These are phyloP conservation scores for Stylophora pistillata DNA, from an alignment of 64 coral and sea anemone species.

Conservation along the genomic window DNA sequence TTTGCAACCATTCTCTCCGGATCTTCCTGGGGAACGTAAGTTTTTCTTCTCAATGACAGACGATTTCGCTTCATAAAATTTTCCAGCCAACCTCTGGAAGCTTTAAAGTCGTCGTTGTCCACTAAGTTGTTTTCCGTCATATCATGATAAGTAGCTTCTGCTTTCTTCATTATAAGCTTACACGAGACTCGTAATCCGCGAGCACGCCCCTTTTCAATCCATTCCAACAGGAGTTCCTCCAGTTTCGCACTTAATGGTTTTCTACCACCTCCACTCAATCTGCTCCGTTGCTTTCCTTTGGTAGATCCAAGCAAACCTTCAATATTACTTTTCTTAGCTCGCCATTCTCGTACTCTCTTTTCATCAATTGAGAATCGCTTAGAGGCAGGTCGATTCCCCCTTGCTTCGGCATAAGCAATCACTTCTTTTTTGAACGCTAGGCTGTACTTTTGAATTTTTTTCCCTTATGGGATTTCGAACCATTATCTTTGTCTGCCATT, in stretches of 20 bases:
- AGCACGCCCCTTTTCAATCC: conserved; percentile 39
- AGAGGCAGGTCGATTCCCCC: conserved; percentile 62
- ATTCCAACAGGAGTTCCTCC: no score
- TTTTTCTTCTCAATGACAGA: conserved; percentile 38
- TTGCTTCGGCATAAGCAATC: conserved; percentile 64
- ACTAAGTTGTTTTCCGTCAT: no score
- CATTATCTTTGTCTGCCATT: not conserved
- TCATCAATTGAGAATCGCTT: conserved; percentile 28
- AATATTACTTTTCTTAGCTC: conserved; percentile 36
- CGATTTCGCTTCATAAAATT: no score
- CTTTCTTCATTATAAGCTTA: no score
- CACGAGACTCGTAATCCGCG: conserved; percentile 40
- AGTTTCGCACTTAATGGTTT: conserved; percentile 50
- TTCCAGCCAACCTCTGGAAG: no score
- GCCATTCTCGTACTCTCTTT: conserved; percentile 56
- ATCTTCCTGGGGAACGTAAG: no score
- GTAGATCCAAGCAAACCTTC: conserved; percentile 1
- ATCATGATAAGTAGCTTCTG: no score
- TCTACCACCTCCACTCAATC: conserved; percentile 35
- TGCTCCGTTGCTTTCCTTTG: conserved; percentile 2
- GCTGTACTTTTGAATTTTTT: conserved; percentile 69
- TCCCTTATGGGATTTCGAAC: conserved; percentile 64
- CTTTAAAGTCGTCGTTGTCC: no score
- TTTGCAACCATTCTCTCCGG: no score
- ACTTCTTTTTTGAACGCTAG: conserved; percentile 77